These are phyloP conservation scores for Oxytorus armatus DNA, from an alignment of 2,888 invertebrate species.

Conservation along the genomic window DNA sequence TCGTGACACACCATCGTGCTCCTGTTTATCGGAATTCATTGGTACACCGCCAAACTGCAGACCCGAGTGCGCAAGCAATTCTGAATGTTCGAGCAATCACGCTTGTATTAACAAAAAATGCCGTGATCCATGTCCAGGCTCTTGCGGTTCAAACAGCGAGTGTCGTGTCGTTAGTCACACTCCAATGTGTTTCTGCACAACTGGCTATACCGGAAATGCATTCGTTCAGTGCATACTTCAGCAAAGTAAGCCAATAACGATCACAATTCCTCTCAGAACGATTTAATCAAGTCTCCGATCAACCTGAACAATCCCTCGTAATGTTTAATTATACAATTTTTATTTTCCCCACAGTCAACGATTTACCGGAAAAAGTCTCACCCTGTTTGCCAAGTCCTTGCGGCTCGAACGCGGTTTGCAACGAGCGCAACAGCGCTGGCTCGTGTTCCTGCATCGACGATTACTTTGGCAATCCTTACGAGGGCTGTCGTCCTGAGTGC, in stretches of 20 bases:
- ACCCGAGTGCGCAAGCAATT: constrained; percentile 93
- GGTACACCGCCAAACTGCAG: constrained; percentile 94
- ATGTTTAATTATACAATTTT: background rate
- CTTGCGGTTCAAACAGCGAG: constrained; percentile 84
- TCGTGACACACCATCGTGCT: constrained; percentile 91
- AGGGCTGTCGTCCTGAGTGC: constrained; percentile 92
- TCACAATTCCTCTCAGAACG: background rate
- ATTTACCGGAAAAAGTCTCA: constrained; percentile 74
- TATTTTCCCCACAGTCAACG: constrained; percentile 6
- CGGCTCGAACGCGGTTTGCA: constrained; percentile 90
- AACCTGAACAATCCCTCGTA: background rate
- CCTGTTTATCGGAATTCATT: constrained; percentile 91
- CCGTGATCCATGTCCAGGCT: constrained; percentile 85
- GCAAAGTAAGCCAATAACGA: constrained; percentile 70
- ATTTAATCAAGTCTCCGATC: background rate
- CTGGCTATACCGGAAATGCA: constrained; percentile 89
- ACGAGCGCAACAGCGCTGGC: constrained; percentile 87
- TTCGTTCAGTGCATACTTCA: constrained; percentile 85
- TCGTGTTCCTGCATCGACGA: constrained; percentile 86
- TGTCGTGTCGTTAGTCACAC: constrained; percentile 85
- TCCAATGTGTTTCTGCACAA: constrained; percentile 86
- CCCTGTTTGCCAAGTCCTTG: constrained; percentile 91
- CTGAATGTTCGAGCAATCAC: constrained; percentile 90
- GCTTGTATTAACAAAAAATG: constrained; percentile 86
- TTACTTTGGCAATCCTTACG: constrained; percentile 89